phyloP scores from a whole-genome alignment of 2,888 invertebrate species.

The Calephelis perditalis region DNA sequence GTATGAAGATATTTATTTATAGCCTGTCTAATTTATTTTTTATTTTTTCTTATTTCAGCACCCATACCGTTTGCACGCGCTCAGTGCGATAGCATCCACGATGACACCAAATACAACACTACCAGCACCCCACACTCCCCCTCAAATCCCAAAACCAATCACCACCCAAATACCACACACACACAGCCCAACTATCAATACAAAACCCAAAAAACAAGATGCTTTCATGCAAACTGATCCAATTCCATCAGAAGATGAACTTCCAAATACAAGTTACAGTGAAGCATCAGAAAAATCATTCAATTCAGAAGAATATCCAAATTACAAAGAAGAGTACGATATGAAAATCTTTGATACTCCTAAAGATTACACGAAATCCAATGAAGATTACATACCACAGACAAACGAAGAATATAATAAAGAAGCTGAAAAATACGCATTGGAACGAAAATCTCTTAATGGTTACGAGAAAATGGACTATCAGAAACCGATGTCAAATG shows the following conservation, averaged over 20 bases:
- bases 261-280: slow-evolving; percentile 43
- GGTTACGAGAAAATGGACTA: slow-evolving; percentile 48
- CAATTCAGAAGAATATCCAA: slow-evolving; percentile 31
- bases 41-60: slow-evolving; percentile 40
- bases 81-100: slow-evolving; percentile 43
- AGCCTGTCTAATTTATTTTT: too few species aligned
- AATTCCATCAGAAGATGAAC: slow-evolving; percentile 52
- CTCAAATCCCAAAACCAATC: neutral
- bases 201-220: slow-evolving; percentile 62
- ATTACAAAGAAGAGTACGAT: slow-evolving; percentile 32
- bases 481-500: slow-evolving; percentile 38
- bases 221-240: slow-evolving; percentile 72
- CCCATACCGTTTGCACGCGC: slow-evolving; percentile 50
- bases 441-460: slow-evolving; percentile 53
- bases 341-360: slow-evolving; percentile 44
- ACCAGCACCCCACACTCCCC: neutral
- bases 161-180: neutral
- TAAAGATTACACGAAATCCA: slow-evolving; percentile 55
- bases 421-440: slow-evolving; percentile 62
- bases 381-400: slow-evolving; percentile 58
- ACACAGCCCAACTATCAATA: slow-evolving; percentile 2
- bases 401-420: slow-evolving; percentile 68
- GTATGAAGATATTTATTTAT: too few species aligned
- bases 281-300: slow-evolving; percentile 37
- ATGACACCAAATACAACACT: slow-evolving; percentile 33